Base-by-base conservation (phyloP, 2,797 vertebrate genomes). In the Poeciliopsis gracilis region DNA sequence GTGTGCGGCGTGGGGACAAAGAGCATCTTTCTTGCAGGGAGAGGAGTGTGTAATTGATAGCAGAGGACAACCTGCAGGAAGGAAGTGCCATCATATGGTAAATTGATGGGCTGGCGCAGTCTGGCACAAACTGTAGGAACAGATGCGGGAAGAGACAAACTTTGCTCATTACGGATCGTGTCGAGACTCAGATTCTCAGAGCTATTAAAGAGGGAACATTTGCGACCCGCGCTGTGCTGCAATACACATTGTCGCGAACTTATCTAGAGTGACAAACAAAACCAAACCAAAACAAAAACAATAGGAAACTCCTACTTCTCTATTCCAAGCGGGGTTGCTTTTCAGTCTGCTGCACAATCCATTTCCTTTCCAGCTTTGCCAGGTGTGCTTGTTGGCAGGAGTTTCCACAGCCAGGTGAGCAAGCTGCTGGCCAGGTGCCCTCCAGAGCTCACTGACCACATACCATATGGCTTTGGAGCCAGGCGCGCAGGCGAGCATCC, bases 361-460 rank as follows among this genome's bases (percentile, higher is more conserved):
- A 91, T 85, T 92, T 70, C 76, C 79, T 77, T 78, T 84, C 79
- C 11, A 76, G 82, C 85, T 77, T 73, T 85, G 77, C 89, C 93
- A 94, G 93, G 91, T 94, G 93, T 88, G 88, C 55, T 73, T 88
- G 84, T 84, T 93, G 93, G 91, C 93, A 92, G 83, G 74, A 86
- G 82, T 83, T 33, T 80, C 80, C 80, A 84, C 77, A 85, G 84
- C 91, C 93, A 94, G 92, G 92, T 94, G 93, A 94, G 89, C 92
- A 80, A 88, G 91, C 91, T 93, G 92, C 92, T 91, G 92, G 89
- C 93, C 93, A 92, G 93, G 89, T 93, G 91, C 91, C 92, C 91
- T 92, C 92, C 89, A 91, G 93, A 93, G 86, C 87, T 82, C 77
- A 61, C 88, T 93, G 93, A 94, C 92, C 94, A 90, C 86, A 91